A percentile compares a stretch with the other conserved stretches of the same genome.
Conservation (phyloP, 2,888 invertebrate species). For the Harpalus rufipes region DNA sequence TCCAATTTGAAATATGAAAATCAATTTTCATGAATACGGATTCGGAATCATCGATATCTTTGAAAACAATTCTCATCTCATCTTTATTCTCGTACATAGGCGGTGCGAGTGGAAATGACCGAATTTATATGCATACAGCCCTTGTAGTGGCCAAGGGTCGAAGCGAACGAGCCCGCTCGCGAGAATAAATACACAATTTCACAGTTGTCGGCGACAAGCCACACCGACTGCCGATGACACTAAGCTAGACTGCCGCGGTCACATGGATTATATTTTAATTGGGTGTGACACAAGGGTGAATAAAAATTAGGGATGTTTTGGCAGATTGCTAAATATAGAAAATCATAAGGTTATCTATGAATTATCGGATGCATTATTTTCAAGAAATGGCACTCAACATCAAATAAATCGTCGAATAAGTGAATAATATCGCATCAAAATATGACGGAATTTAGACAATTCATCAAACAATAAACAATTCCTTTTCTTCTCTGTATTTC, state of each 20-base stretch:
- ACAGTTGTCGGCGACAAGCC: constrained; percentile 71
- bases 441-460: too few relatives aligned
- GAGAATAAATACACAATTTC: constrained; percentile 71
- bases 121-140: constrained; percentile 61
- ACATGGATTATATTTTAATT: constrained; percentile 52
- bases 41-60: neutral
- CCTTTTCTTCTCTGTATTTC: neutral
- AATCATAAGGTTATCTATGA: neutral
- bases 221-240: constrained; percentile 69
- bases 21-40: neutral
- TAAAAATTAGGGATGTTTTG: constrained; percentile 6
- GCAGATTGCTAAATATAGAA: neutral
- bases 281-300: constrained; percentile 32
- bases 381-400: too few relatives aligned
- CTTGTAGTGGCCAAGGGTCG: constrained; percentile 1
- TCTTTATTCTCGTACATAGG: neutral
- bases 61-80: constrained; percentile 10
- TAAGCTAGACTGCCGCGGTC: constrained; percentile 68
- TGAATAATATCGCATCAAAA: too few relatives aligned
- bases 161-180: constrained; percentile 44
- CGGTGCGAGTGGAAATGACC: constrained; percentile 28
- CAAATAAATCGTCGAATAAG: too few relatives aligned
- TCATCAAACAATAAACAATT: too few relatives aligned
- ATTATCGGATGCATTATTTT: neutral
- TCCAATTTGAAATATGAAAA: neutral